phyloP scores from a whole-genome alignment of 1,140 invertebrate species.

The Heliconius hermathena region DNA sequence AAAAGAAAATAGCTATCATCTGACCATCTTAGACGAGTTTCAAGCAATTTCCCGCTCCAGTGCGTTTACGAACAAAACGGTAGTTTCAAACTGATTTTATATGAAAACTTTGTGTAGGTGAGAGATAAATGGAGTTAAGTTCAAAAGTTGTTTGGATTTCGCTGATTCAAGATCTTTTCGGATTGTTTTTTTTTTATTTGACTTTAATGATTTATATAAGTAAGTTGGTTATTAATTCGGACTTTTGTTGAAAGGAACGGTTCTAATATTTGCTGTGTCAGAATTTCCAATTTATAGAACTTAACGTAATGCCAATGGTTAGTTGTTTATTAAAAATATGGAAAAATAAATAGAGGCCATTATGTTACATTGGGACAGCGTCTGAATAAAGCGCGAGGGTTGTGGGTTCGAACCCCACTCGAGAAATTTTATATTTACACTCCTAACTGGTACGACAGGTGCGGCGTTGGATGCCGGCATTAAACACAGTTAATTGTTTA shows the following conservation, averaged over 20 bases:
- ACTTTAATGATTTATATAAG: constrained; percentile 1
- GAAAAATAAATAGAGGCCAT: no score
- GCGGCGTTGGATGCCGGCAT: no score
- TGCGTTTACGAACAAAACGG: constrained; percentile 8
- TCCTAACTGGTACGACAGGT: no score
- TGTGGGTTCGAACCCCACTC: no score
- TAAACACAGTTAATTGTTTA: no score
- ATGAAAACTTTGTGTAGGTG: constrained; percentile 5
- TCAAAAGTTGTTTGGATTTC: background rate
- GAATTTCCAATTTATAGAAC: background rate
- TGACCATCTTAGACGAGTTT: constrained; percentile 6
- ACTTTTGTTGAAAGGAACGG: background rate
- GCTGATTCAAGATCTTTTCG: background rate
- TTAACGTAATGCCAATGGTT: background rate
- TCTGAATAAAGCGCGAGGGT: no score
- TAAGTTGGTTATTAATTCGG: background rate
- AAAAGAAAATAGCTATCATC: constrained; percentile 7
- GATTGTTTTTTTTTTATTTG: background rate
- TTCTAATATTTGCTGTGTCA: background rate
- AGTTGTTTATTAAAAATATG: no score
- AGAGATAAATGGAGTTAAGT: constrained; percentile 6
- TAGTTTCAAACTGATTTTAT: constrained; percentile 5
- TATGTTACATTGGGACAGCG: no score
- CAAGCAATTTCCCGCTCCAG: background rate
- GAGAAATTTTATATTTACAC: no score